These are phyloP conservation scores for Nycticryphes semicollaris DNA, from an alignment of 2,113 vertebrate species.

Conservation along the genomic window DNA sequence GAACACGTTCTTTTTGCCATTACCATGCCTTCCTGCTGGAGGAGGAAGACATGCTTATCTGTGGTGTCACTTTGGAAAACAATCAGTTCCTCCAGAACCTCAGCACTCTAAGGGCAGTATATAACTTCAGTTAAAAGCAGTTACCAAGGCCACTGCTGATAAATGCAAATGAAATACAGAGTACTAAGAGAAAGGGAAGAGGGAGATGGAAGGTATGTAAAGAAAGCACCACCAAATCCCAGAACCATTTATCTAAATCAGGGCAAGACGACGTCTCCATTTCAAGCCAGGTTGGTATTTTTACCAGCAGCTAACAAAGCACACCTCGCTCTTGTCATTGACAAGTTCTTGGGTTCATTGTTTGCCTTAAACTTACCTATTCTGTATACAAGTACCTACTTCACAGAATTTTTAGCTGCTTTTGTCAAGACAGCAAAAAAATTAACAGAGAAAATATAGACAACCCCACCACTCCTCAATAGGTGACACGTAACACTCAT, in stretches of 20 bases:
- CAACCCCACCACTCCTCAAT: neutral
- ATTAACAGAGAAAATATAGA: neutral
- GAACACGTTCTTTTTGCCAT: neutral
- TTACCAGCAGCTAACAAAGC: neutral
- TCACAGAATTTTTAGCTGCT: neutral
- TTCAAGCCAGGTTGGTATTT: neutral
- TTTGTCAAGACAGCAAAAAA: neutral
- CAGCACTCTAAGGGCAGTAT: neutral
- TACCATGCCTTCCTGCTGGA: neutral
- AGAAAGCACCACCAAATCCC: neutral
- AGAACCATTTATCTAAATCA: neutral
- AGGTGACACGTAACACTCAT: fast-evolving
- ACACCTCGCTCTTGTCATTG: neutral
- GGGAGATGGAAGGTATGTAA: neutral
- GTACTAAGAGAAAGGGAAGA: neutral
- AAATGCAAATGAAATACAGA: neutral
- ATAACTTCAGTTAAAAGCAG: neutral
- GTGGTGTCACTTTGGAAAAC: neutral
- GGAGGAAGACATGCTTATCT: neutral
- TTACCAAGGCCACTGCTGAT: neutral
- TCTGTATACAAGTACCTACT: neutral
- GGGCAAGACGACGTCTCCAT: neutral
- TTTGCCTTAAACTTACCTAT: neutral
- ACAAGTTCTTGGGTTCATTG: neutral
- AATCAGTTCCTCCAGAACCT: neutral